Conservation (phyloP, 1,140 invertebrate genomes). For the Microplitis mediator region DNA sequence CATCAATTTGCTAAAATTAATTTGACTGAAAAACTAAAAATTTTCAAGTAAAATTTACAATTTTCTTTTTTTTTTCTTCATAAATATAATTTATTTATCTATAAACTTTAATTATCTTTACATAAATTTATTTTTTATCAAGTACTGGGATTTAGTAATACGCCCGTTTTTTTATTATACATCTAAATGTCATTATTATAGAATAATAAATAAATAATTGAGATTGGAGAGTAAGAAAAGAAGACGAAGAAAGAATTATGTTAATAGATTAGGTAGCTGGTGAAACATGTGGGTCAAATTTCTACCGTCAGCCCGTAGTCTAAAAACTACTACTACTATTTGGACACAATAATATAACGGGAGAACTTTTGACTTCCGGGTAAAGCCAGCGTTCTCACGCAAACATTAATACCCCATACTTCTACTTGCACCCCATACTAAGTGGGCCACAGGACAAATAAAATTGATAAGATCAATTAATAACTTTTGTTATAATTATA, state of each 20-base stretch:
- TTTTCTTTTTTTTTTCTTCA: too few species aligned
- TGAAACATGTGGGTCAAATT: constrained; percentile 22
- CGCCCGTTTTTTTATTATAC: too few species aligned
- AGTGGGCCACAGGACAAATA: neutral
- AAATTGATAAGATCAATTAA: constrained; percentile 13
- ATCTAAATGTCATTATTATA: too few species aligned
- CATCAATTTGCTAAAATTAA: neutral
- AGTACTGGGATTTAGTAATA: too few species aligned
- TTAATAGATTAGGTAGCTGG: constrained; percentile 16
- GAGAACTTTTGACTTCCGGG: constrained; percentile 9
- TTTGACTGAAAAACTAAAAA: too few species aligned
- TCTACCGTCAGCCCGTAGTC: neutral
- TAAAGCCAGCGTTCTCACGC: constrained; percentile 12
- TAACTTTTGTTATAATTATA: neutral
- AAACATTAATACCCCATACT: constrained; percentile 6
- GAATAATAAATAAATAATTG: too few species aligned
- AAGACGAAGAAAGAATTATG: neutral
- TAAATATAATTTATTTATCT: too few species aligned
- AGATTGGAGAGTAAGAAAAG: neutral
- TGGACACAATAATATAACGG: constrained; percentile 27
- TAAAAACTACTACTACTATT: neutral
- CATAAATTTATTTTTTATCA: too few species aligned
- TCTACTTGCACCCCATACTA: neutral
- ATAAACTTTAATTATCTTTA: too few species aligned
- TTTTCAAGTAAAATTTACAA: too few species aligned